These are phyloP conservation scores for Betta splendens DNA, from an alignment of 2,797 vertebrate species.

Conservation along the genomic window DNA sequence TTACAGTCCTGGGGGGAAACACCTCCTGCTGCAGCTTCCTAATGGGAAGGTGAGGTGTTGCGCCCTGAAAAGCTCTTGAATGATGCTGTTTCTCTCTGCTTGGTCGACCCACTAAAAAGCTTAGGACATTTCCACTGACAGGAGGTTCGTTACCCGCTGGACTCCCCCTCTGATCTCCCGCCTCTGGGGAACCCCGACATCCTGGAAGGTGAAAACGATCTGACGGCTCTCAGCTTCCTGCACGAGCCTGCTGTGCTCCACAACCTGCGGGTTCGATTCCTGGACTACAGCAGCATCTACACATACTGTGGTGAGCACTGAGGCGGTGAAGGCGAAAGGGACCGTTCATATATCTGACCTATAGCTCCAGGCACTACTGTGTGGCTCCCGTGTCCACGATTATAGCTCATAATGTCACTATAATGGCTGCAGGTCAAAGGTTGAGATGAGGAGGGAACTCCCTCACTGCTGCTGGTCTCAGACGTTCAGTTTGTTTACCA, in stretches of 20 bases:
- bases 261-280: slow-evolving; percentile 82
- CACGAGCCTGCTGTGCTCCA: slow-evolving; percentile 84
- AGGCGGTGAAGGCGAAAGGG: neutral
- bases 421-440: slow-evolving; percentile 52
- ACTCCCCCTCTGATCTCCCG: slow-evolving; percentile 72
- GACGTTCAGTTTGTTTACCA: neutral
- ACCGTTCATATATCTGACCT: neutral
- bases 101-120: no score
- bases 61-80: neutral
- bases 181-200: slow-evolving; percentile 84
- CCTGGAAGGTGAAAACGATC: slow-evolving; percentile 80
- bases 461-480: slow-evolving; percentile 11
- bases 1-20: slow-evolving; percentile 71
- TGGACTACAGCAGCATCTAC: slow-evolving; percentile 85
- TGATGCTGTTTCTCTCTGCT: no score
- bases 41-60: slow-evolving; percentile 74
- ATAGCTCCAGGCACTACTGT: slow-evolving; percentile 36
- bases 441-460: slow-evolving; percentile 35
- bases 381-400: slow-evolving; percentile 47
- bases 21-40: slow-evolving; percentile 73
- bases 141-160: slow-evolving; percentile 65
- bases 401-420: slow-evolving; percentile 37
- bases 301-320: slow-evolving; percentile 82
- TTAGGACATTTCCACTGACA: slow-evolving; percentile 25
- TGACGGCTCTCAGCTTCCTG: slow-evolving; percentile 85